A percentile compares a stretch with the other conserved stretches of the same genome.
These are phyloP conservation scores for Osmerus mordax DNA, from an alignment of 2,113 vertebrate genomes.

Conservation along the genomic window DNA sequence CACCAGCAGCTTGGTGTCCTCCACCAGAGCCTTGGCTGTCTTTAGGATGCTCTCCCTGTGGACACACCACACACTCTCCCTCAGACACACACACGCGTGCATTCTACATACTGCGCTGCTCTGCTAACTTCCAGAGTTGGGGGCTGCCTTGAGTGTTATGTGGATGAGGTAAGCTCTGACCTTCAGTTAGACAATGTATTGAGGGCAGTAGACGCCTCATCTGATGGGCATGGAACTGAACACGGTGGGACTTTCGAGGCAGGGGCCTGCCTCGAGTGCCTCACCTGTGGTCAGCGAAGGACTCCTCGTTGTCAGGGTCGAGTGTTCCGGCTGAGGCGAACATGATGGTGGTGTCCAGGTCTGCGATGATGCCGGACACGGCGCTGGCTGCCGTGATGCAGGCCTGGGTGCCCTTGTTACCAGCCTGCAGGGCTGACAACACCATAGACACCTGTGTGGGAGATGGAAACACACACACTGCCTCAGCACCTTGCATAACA, in stretches of 20 bases:
- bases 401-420: conserved; percentile 97
- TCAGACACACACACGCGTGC: too few relatives aligned
- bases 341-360: conserved; percentile 99
- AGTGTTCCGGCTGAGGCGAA: conserved; percentile 96
- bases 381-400: conserved; percentile 95
- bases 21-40: conserved; percentile 95
- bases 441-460: conserved; percentile 87
- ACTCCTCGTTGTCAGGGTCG: conserved; percentile 91
- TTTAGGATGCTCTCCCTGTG: conserved; percentile 95
- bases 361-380: conserved; percentile 95
- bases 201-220: too few relatives aligned
- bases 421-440: conserved; percentile 93
- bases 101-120: not conserved
- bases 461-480: not conserved
- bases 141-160: too few relatives aligned
- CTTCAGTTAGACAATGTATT: too few relatives aligned
- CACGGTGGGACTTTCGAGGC: too few relatives aligned
- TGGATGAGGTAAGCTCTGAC: too few relatives aligned
- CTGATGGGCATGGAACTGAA: too few relatives aligned
- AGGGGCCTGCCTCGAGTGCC: not conserved
- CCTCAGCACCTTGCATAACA: too few relatives aligned
- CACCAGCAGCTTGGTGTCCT: conserved; percentile 95
- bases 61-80: conserved; percentile 15
- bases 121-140: too few relatives aligned
- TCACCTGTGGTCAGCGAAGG: conserved; percentile 97